These are phyloP conservation scores for Aradus depressus DNA, from an alignment of 2,888 invertebrate genomes.

Conservation along the genomic window DNA sequence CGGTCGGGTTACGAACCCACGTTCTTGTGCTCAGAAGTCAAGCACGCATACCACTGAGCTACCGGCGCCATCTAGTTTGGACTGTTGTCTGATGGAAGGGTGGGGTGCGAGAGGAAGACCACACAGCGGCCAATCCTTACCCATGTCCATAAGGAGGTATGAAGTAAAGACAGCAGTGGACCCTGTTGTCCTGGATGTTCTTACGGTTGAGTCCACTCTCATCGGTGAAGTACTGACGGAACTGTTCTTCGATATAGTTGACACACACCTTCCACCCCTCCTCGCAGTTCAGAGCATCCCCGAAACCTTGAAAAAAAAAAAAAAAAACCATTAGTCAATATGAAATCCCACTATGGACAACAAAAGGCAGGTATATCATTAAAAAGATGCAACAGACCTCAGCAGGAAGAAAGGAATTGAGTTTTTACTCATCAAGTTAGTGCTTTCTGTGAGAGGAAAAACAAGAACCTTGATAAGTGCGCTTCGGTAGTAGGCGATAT, in stretches of 20 bases:
- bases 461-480: too few relatives aligned
- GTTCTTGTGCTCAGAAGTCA: too few relatives aligned
- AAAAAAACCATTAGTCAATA: not conserved
- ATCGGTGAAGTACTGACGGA: conserved; percentile 62
- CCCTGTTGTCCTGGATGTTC: conserved; percentile 90
- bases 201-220: conserved; percentile 90
- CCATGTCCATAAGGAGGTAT: conserved; percentile 92
- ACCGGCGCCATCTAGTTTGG: too few relatives aligned
- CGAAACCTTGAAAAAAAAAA: conserved; percentile 50
- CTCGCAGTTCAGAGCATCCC: conserved; percentile 85
- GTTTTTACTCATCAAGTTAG: too few relatives aligned
- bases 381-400: not conserved
- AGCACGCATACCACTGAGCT: too few relatives aligned
- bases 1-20: too few relatives aligned
- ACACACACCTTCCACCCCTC: conserved; percentile 88
- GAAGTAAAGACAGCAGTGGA: conserved; percentile 92
- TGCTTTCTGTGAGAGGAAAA: too few relatives aligned
- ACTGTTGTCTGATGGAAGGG: too few relatives aligned
- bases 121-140: too few relatives aligned
- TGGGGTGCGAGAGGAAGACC: too few relatives aligned
- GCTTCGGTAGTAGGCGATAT: too few relatives aligned
- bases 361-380: not conserved
- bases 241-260: conserved; percentile 84
- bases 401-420: too few relatives aligned
- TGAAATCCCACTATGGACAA: not conserved